Conservation (phyloP, 2,797 vertebrate species). For the Myotis planiceps region DNA sequence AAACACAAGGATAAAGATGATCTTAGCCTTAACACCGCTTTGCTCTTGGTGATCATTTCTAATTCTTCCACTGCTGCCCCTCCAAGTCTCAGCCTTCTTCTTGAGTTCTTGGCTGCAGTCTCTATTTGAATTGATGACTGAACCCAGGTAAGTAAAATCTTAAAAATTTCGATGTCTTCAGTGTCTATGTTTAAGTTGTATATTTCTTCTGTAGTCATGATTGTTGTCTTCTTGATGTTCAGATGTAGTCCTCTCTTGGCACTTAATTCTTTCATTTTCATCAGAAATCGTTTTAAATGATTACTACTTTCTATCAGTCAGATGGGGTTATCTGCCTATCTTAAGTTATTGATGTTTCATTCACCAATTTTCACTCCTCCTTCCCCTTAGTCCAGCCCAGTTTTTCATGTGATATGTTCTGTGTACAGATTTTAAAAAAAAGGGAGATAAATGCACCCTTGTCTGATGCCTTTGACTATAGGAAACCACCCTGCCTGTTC, state of each 20-base stretch:
- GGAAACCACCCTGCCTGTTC: not conserved
- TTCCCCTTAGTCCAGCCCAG: not conserved
- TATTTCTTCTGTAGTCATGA: not conserved
- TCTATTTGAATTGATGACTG: not conserved
- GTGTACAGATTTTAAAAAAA: not conserved
- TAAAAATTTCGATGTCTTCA: not conserved
- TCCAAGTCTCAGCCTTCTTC: not conserved
- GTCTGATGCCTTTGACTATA: not conserved
- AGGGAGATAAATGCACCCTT: not conserved
- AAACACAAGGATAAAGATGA: not conserved
- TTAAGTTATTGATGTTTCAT: not conserved
- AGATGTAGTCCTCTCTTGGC: not conserved
- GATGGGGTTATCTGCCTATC: not conserved
- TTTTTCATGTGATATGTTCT: not conserved
- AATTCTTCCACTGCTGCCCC: not conserved
- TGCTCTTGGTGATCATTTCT: not conserved
- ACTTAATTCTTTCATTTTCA: not conserved
- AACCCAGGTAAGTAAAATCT: not conserved
- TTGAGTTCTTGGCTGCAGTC: not conserved
- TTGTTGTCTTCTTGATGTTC: not conserved
- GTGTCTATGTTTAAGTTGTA: not conserved
- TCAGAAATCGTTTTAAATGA: not conserved
- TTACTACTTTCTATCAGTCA: not conserved
- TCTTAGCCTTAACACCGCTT: not conserved
- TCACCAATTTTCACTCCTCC: not conserved